These are phyloP conservation scores for Hyppa rectilinea DNA, from an alignment of 2,888 invertebrate genomes.

Conservation along the genomic window DNA sequence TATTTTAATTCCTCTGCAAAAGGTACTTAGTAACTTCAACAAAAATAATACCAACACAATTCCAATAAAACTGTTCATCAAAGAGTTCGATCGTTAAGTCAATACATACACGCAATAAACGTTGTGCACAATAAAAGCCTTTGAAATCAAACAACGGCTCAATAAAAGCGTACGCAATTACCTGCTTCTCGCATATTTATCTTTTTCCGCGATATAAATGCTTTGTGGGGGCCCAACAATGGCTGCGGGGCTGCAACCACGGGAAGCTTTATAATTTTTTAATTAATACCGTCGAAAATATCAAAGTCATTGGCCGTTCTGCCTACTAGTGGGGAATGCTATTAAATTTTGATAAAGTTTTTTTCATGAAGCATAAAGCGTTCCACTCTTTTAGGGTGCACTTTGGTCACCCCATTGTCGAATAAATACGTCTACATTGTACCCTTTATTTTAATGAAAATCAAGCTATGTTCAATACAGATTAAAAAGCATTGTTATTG, in stretches of 20 bases:
- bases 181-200: slow-evolving; percentile 88
- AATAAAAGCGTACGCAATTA: slow-evolving; percentile 88
- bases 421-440: slow-evolving; percentile 61
- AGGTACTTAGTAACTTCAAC: not conserved
- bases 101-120: slow-evolving; percentile 71
- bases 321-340: slow-evolving; percentile 84
- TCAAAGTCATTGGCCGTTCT: slow-evolving; percentile 88
- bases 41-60: slow-evolving; percentile 31
- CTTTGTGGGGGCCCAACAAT: slow-evolving; percentile 85
- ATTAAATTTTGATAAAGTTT: slow-evolving; percentile 83
- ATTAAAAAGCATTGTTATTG: slow-evolving; percentile 41
- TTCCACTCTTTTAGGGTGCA: slow-evolving; percentile 73
- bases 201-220: slow-evolving; percentile 87
- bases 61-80: slow-evolving; percentile 57
- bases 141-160: slow-evolving; percentile 88
- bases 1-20: not conserved
- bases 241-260: slow-evolving; percentile 73
- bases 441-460: slow-evolving; percentile 61
- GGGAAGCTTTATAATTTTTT: slow-evolving; percentile 91
- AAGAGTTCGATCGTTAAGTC: slow-evolving; percentile 65
- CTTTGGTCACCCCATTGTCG: slow-evolving; percentile 64
- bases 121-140: slow-evolving; percentile 81
- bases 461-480: slow-evolving; percentile 38
- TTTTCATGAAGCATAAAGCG: slow-evolving; percentile 79
- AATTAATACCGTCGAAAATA: slow-evolving; percentile 90